Base-by-base conservation (phyloP, 1,140 invertebrate species). In the Nymphalis io region DNA sequence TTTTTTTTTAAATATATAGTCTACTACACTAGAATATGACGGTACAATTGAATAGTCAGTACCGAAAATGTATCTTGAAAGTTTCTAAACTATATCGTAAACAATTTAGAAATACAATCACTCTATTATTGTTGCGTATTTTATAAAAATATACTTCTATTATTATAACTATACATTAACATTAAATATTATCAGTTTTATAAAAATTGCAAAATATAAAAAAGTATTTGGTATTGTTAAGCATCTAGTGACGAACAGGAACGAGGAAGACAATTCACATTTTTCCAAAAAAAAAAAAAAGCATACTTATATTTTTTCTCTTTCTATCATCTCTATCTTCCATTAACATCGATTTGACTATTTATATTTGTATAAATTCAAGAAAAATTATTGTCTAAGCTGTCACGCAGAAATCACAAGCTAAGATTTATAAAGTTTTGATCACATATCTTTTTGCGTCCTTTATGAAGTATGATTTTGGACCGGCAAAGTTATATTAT, bases 131-230 rank as follows among this genome's bases (percentile, higher is more conserved):
- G 18, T 20, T 20, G 11, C 46, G 16, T 21, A 33, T 3, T 4
- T 13, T 44, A 60, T 60, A 60, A 60, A 60, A 60, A 60, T 60
- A 60, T 60, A 44, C 42, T 60, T 20, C 42, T 42, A 60, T 60
- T 16, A 12, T 51, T 51, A 51, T 21, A 20, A 40, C 20, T 40
- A 59, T 21, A 42, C 59, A 21, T 60, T 60, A 40, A 42, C 11
- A 42, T 44, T 42, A 21, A 18, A 13, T 60, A 55, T 27, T 55
- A 60, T 60, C 42, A 60, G 4, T 4, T 59, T 38, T 39, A 59
- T 38, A 58, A 59, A 59, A 59, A 59, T 60, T 15, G 59, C 38
- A 60, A 60, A 60, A 42, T 11, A 60, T 60, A 44, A n/a, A 42
- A 60, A 44, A 21, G 4, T 33, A 33, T 40, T 59, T 42, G 39